phyloP scores from a whole-genome alignment of 2,888 invertebrate species.

The Pterostichus madidus region DNA sequence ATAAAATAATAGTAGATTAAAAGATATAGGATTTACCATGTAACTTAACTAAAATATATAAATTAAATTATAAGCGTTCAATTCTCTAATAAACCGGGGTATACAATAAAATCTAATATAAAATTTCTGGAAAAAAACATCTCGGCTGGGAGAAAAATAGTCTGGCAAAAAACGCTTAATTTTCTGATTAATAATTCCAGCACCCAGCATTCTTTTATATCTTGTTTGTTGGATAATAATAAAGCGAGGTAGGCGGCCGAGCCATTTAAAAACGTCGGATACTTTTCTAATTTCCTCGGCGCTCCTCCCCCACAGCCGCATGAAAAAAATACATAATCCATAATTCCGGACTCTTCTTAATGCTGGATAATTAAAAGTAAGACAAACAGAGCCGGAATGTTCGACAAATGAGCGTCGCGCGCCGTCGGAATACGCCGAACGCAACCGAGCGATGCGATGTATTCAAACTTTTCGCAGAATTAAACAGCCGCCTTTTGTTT shows the following conservation, averaged over 20 bases:
- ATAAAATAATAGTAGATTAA: no score
- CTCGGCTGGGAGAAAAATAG: constrained; percentile 37
- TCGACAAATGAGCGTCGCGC: constrained; percentile 61
- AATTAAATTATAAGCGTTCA: neutral
- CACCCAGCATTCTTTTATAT: constrained; percentile 64
- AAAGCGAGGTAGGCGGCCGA: constrained; percentile 54
- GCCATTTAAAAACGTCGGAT: constrained; percentile 65
- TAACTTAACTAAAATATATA: neutral
- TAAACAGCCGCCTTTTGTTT: constrained; percentile 33
- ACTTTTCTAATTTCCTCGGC: constrained; percentile 65
- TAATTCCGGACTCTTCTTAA: constrained; percentile 63
- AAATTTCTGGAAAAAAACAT: constrained; percentile 39
- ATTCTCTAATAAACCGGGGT: neutral
- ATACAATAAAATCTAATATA: constrained; percentile 23
- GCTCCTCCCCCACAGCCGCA: constrained; percentile 24
- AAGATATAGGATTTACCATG: no score
- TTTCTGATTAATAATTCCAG: constrained; percentile 64
- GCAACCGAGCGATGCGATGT: constrained; percentile 5
- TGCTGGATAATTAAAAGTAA: constrained; percentile 65
- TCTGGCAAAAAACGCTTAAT: constrained; percentile 59
- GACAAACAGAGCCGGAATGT: constrained; percentile 59
- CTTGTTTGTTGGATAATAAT: constrained; percentile 66
- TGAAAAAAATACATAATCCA: constrained; percentile 65
- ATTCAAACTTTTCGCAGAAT: constrained; percentile 33
- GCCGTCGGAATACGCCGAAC: neutral